Conservation (phyloP, 2,797 vertebrate genomes). For the Paedocypris micromegethes region DNA sequence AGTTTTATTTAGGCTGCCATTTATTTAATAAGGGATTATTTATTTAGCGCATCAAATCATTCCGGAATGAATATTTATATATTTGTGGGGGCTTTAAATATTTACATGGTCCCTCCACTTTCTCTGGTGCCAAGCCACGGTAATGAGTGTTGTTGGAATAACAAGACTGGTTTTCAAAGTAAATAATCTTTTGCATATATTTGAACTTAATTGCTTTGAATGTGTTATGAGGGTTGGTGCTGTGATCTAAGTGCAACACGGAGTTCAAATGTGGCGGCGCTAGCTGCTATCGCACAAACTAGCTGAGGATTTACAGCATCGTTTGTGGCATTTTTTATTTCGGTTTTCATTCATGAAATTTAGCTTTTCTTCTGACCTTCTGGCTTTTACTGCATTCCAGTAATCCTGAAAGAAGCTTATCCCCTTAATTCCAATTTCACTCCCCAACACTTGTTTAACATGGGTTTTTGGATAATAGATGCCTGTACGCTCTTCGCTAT, state of each 20-base stretch:
- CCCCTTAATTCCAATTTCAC: constrained; percentile 43
- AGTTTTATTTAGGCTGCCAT: constrained; percentile 81
- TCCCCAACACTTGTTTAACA: constrained; percentile 60
- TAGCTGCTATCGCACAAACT: constrained; percentile 55
- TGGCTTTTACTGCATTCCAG: constrained; percentile 61
- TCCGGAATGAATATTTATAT: constrained; percentile 81
- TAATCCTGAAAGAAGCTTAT: constrained; percentile 70
- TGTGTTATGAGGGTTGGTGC: constrained; percentile 67
- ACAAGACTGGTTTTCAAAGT: constrained; percentile 75
- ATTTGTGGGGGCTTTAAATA: constrained; percentile 79
- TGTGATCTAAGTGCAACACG: constrained; percentile 73
- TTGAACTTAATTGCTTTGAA: constrained; percentile 73
- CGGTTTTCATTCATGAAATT: constrained; percentile 40
- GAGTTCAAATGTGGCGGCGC: constrained; percentile 62
- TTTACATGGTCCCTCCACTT: constrained; percentile 73
- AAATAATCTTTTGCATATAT: constrained; percentile 75
- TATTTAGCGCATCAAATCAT: constrained; percentile 82
- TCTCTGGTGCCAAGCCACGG: constrained; percentile 63
- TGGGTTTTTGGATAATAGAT: constrained; percentile 62
- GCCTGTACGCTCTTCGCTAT: constrained; percentile 56
- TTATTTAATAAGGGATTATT: constrained; percentile 84
- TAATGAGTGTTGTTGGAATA: constrained; percentile 77
- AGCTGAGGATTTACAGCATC: too few relatives aligned
- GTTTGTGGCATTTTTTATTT: too few relatives aligned
- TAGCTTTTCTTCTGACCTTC: constrained; percentile 56